A percentile compares a stretch with the other conserved stretches of the same genome.
Conservation (phyloP, 2,113 vertebrate species). For the Herpetotheres cachinnans region DNA sequence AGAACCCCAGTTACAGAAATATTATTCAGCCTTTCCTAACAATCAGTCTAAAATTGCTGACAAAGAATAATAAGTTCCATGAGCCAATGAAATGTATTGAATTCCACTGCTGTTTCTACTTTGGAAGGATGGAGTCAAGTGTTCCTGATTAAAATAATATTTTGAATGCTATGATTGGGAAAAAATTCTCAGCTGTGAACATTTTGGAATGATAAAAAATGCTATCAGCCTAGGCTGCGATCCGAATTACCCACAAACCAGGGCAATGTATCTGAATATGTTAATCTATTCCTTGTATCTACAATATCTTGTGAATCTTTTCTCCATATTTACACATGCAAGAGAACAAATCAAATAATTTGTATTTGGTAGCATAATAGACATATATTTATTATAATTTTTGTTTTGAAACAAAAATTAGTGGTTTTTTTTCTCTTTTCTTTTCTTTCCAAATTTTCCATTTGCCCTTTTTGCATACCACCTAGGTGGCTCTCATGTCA, state of each 20-base stretch:
- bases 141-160: not conserved
- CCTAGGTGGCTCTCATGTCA: not conserved
- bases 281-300: not conserved
- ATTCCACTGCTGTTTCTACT: not conserved
- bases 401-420: not conserved
- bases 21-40: not conserved
- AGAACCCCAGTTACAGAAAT: not conserved
- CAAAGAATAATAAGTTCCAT: not conserved
- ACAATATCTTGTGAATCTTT: not conserved
- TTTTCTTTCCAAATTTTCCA: not conserved
- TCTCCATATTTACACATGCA: not conserved
- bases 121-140: not conserved
- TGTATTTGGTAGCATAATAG: not conserved
- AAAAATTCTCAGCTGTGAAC: not conserved
- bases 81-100: not conserved
- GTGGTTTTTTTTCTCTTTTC: no score
- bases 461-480: not conserved
- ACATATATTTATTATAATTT: not conserved
- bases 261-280: not conserved
- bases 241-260: not conserved
- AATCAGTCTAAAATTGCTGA: not conserved
- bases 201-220: not conserved
- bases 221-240: not conserved
- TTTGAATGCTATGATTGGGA: not conserved
- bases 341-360: not conserved